Percentiles rank a stretch among this genome's conserved stretches.
Evolutionary conservation across 2,113 vertebrate species (phyloP).

Genomic region (Crotalus helleri): DNA sequence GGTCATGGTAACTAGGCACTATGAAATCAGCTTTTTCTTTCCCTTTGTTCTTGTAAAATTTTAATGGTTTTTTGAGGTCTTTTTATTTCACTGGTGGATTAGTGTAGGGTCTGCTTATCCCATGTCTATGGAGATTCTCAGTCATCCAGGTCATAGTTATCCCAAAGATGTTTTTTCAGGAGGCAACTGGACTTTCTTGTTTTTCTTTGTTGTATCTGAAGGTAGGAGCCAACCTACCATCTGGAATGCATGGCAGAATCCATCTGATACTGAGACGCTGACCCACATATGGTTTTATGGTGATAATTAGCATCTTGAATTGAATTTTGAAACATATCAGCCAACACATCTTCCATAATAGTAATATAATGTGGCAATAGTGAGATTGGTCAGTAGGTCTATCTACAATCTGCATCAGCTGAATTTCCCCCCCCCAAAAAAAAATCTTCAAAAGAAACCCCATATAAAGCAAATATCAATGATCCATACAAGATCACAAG

Average conservation of each 20-base stretch:
- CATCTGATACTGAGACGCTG: not conserved
- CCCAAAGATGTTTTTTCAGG: too few species aligned
- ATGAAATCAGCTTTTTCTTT: too few species aligned
- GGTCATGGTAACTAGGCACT: not conserved
- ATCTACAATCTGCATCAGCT: not conserved
- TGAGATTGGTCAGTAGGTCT: not conserved
- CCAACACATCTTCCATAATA: not conserved
- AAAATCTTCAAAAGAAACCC: not conserved
- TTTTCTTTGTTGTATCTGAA: not conserved
- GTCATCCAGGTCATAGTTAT: too few species aligned
- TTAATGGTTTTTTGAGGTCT: too few species aligned
- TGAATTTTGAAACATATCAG: not conserved
- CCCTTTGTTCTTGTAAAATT: too few species aligned
- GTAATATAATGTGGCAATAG: not conserved
- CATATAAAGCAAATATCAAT: not conserved
- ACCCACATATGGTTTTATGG: not conserved
- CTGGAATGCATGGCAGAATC: not conserved
- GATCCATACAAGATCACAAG: not conserved
- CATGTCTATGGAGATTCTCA: too few species aligned
- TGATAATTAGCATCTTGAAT: not conserved
- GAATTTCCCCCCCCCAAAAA: not conserved
- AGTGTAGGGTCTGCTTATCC: too few species aligned
- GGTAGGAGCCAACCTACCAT: not conserved
- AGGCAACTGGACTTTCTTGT: too few species aligned
- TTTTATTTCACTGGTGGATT: too few species aligned